A percentile compares a stretch with the other conserved stretches of the same genome.
These are phyloP conservation scores for Otolemur garnettii DNA, from an alignment of 2,113 vertebrate genomes.

Conservation along the genomic window DNA sequence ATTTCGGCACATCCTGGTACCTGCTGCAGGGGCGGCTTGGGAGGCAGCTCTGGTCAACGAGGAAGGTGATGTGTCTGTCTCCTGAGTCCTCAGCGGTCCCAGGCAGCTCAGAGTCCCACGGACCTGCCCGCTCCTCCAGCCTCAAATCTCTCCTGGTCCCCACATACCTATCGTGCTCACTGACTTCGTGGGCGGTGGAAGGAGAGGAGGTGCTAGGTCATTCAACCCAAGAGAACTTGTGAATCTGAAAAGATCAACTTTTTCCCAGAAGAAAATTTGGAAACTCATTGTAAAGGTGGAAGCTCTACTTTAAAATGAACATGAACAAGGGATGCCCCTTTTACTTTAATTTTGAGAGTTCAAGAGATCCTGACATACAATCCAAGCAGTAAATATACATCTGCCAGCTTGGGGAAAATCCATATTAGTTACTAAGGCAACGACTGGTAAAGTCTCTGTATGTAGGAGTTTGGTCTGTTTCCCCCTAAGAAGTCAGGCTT, in stretches of 20 bases:
- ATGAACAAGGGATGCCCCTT: background rate
- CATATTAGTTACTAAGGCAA: conserved; percentile 90
- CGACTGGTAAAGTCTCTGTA: conserved; percentile 80
- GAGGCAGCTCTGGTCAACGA: background rate
- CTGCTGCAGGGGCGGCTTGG: background rate
- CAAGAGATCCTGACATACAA: conserved; percentile 53
- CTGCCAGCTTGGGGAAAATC: conserved; percentile 75
- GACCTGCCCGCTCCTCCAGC: background rate
- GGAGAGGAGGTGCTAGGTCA: background rate
- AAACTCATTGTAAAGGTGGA: conserved; percentile 56
- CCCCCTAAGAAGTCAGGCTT: conserved; percentile 71
- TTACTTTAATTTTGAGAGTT: conserved; percentile 75
- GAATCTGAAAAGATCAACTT: conserved; percentile 73
- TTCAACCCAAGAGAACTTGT: conserved; percentile 68
- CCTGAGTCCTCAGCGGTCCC: background rate
- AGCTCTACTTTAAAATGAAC: conserved; percentile 81
- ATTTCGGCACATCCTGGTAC: background rate
- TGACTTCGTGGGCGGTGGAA: background rate
- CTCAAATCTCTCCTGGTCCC: background rate
- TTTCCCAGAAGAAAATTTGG: conserved; percentile 66
- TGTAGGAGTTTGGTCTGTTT: conserved; percentile 65
- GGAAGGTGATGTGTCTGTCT: background rate
- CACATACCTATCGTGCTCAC: background rate
- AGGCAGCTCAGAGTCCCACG: background rate
- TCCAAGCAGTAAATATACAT: conserved; percentile 71